Percentiles rank a stretch among this genome's conserved stretches.
Conservation (phyloP, 2,888 invertebrate genomes). For the Yponomeuta plumbellus region DNA sequence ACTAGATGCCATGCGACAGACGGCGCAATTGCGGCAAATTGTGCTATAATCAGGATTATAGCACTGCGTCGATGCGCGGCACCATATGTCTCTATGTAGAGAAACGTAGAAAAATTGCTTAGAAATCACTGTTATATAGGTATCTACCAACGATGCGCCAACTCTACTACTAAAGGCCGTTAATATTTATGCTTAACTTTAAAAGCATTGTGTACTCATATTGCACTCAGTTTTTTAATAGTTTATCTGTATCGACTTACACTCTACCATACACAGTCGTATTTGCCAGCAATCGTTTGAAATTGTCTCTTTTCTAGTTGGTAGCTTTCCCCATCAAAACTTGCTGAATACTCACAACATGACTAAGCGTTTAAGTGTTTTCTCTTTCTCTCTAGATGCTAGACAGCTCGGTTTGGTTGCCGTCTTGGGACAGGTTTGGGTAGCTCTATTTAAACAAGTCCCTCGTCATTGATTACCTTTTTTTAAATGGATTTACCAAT, state of each 20-base stretch:
- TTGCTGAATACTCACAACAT: constrained; percentile 6
- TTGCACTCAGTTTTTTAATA: too few species aligned
- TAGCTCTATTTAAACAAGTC: not conserved
- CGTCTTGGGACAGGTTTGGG: not conserved
- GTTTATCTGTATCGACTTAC: not conserved
- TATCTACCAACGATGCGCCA: too few species aligned
- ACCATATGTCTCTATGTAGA: constrained; percentile 21
- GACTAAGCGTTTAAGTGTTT: constrained; percentile 2
- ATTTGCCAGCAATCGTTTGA: constrained; percentile 28
- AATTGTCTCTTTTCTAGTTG: constrained; percentile 25
- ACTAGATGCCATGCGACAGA: constrained; percentile 23
- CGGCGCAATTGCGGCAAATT: constrained; percentile 27
- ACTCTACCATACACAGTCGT: constrained; percentile 18
- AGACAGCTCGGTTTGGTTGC: not conserved
- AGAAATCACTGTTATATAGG: not conserved
- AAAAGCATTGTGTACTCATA: too few species aligned
- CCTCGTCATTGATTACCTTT: not conserved
- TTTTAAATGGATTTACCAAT: not conserved
- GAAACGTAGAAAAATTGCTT: not conserved
- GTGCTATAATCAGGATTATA: constrained; percentile 21
- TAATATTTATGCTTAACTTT: too few species aligned
- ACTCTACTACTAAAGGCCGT: too few species aligned
- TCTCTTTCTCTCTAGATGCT: not conserved
- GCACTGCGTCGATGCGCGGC: constrained; percentile 18
- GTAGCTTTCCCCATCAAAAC: constrained; percentile 30